A percentile compares a stretch with the other conserved stretches of the same genome.
Conservation (phyloP, 2,113 vertebrate genomes). For the Blennius ocellaris region DNA sequence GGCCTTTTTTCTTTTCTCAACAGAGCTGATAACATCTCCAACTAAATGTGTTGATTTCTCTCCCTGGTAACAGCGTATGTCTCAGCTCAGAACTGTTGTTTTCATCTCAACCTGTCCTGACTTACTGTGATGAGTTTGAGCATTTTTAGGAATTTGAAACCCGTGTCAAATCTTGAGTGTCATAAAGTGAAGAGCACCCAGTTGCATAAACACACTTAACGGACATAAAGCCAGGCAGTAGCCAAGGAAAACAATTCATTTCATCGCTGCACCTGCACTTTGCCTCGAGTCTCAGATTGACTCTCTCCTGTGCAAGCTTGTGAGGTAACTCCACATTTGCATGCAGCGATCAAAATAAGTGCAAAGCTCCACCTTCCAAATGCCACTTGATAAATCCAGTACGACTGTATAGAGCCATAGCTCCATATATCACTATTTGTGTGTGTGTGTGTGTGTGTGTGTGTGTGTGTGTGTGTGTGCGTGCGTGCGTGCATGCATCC, state of each 20-base stretch:
- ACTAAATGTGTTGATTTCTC: slow-evolving; percentile 37
- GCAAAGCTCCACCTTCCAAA: too few relatives aligned
- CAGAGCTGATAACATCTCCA: slow-evolving; percentile 47
- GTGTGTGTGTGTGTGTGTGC: too few relatives aligned
- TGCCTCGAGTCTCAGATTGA: neutral
- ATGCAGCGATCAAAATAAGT: too few relatives aligned
- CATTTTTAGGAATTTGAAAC: slow-evolving; percentile 51
- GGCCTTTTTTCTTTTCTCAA: slow-evolving; percentile 23
- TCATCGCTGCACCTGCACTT: neutral
- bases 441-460: too few relatives aligned
- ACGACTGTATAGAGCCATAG: too few relatives aligned
- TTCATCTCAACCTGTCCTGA: slow-evolving; percentile 25
- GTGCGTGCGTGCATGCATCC: too few relatives aligned
- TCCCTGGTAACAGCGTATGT: slow-evolving; percentile 33
- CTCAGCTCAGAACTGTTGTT: slow-evolving; percentile 37
- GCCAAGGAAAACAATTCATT: neutral
- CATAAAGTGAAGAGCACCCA: slow-evolving; percentile 6
- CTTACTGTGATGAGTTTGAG: slow-evolving; percentile 27
- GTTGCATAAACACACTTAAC: neutral
- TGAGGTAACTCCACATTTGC: too few relatives aligned
- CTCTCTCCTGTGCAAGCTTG: too few relatives aligned
- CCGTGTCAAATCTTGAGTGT: slow-evolving; percentile 5
- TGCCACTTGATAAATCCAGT: too few relatives aligned
- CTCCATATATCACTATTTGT: too few relatives aligned
- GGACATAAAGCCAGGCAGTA: neutral